phyloP scores from a whole-genome alignment of 2,888 invertebrate genomes.

The Ecliptopera silaceata region DNA sequence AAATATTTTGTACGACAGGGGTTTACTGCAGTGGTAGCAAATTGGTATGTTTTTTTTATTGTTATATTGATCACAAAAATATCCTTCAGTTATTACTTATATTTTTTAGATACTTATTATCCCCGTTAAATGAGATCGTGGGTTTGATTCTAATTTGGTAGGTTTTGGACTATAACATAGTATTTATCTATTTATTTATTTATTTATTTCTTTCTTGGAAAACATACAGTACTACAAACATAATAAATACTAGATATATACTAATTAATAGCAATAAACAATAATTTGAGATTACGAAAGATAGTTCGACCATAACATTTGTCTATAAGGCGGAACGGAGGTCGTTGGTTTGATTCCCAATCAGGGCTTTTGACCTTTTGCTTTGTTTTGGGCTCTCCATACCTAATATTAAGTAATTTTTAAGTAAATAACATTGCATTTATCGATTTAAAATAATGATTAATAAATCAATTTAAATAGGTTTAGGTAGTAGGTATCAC shows the following conservation, averaged over 20 bases:
- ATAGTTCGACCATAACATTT: slow-evolving; percentile 28
- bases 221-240: no score
- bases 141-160: no score
- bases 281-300: slow-evolving; percentile 13
- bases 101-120: no score
- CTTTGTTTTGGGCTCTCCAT: slow-evolving; percentile 17
- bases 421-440: neutral
- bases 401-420: slow-evolving; percentile 10
- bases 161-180: no score
- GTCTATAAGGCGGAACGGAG: slow-evolving; percentile 32
- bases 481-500: no score
- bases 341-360: slow-evolving; percentile 29
- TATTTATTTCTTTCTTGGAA: no score
- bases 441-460: no score
- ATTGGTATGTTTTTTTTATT: neutral
- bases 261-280: neutral
- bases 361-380: slow-evolving; percentile 26
- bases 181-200: no score
- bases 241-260: no score
- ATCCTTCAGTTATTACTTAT: no score
- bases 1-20: neutral
- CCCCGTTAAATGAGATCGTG: no score
- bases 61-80: neutral
- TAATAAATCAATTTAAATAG: no score
- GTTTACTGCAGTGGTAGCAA: neutral